Evolutionary conservation across 2,888 invertebrate genomes (phyloP), one percentile per base, ranked within the genome.

Genomic region (Catotricha subobsoleta): DNA sequence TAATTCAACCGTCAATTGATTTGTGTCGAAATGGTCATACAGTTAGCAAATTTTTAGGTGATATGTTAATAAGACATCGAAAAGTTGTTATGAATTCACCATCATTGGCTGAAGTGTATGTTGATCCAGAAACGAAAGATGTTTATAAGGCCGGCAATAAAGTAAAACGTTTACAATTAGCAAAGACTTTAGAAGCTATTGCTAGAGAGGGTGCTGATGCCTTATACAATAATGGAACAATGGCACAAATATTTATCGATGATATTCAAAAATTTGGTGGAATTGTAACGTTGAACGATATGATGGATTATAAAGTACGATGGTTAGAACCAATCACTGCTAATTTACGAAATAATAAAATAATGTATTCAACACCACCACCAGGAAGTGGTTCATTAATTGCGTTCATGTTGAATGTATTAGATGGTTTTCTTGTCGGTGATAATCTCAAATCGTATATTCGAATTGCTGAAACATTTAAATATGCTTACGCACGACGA

Each of bases 311-410:
- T 66, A 67, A 59, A 1, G 58, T 57, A 1, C 51, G 67, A 48
- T 81, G 81, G 81, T 67, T 71, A 52, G 63, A 70, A 1, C 76
- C 82, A 2, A 60, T 77, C 34, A 53, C 56, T 38, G 66, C 74
- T 2, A 62, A 66, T 6, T 49, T 84, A 1, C 64, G 68, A 1
- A 68, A 67, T n/a, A 72, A 74, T 39, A 66, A 75, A 48, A 76
- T 72, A 5, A 64, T 94, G 19, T 79, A 78, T 58, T 74, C 87
- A 1, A 67, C 75, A 1, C 86, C 87, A 2, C 67, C 86, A 42
- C 92, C 94, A 0, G 83, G 83, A n/a, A 77, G 84, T 27, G 94
- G 94, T 0, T 70, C 76, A 5, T 70, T 91, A 8, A 64, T 92
- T 27, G 72, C 76, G 0, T 79, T 86, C 54, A 81, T 91, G 45